Conservation (phyloP, 2,888 invertebrate species). For the Sphaeridia pumilis region DNA sequence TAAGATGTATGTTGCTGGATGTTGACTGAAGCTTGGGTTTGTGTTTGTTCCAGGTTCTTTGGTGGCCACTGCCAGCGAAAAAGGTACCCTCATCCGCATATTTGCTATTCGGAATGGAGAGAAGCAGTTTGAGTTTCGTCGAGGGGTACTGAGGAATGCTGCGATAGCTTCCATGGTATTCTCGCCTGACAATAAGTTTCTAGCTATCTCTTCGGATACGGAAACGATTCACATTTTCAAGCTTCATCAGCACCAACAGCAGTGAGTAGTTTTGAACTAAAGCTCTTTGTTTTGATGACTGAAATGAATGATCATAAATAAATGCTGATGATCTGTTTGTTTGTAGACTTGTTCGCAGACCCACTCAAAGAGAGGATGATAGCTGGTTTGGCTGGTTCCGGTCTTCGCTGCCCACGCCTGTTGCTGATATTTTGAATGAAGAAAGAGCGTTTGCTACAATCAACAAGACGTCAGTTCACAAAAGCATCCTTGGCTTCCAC, state of each 20-base stretch:
- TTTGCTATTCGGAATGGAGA: conserved; percentile 74
- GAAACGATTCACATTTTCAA: conserved; percentile 97
- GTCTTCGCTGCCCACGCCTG: conserved; percentile 62
- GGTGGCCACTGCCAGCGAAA: conserved; percentile 76
- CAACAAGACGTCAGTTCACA: conserved; percentile 39
- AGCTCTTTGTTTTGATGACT: no score
- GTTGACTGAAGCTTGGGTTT: background rate
- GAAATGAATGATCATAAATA: no score
- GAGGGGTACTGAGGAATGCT: conserved; percentile 85
- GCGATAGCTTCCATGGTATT: conserved; percentile 88
- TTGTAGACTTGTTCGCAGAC: no score
- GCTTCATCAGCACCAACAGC: no score
- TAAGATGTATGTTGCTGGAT: no score
- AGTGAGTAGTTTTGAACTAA: no score
- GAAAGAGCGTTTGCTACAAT: conserved; percentile 90
- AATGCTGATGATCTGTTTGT: no score
- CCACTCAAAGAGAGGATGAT: background rate
- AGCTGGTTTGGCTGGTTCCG: conserved; percentile 4
- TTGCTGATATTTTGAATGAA: conserved; percentile 90
- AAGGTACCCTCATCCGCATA: conserved; percentile 94
- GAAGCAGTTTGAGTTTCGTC: conserved; percentile 85
- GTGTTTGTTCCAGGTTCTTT: conserved; percentile 50
- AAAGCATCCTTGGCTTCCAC: conserved; percentile 3
- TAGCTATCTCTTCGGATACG: conserved; percentile 93
- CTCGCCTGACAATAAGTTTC: conserved; percentile 75